Conservation (phyloP, 2,888 invertebrate species). For the Dasypogon diadema region DNA sequence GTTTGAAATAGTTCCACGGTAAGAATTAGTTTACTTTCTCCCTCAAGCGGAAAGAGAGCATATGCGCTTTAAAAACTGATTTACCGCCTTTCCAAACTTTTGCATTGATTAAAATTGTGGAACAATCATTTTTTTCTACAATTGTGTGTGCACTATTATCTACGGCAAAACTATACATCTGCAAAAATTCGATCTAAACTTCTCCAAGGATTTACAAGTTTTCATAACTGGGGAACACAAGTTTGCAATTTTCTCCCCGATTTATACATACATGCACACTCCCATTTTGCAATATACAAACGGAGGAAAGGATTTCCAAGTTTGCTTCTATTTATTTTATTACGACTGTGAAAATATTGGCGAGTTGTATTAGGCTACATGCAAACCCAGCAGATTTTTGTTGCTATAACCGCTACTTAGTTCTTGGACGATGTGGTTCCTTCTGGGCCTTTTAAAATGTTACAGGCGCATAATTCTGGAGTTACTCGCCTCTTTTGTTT, state of each 20-base stretch:
- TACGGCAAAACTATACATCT: neutral
- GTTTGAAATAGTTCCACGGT: no score
- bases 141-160: no score
- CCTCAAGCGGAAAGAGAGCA: no score
- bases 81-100: no score
- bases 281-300: neutral
- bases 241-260: constrained; percentile 15
- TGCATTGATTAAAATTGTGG: no score
- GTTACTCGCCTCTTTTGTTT: constrained; percentile 21
- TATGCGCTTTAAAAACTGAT: no score
- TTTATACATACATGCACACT: neutral
- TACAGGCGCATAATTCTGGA: constrained; percentile 25
- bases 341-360: constrained; percentile 29
- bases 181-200: constrained; percentile 33
- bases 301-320: constrained; percentile 16
- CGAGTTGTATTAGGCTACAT: constrained; percentile 5
- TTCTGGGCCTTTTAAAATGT: constrained; percentile 33
- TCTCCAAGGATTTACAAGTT: constrained; percentile 25
- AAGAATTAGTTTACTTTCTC: no score
- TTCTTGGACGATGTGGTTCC: constrained; percentile 17
- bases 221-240: constrained; percentile 21
- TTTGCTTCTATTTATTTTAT: constrained; percentile 31
- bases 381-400: constrained; percentile 23
- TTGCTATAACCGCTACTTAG: constrained; percentile 23
- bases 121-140: no score